Conservation (phyloP, 2,113 vertebrate genomes). For the Acrocephalus arundinaceus region DNA sequence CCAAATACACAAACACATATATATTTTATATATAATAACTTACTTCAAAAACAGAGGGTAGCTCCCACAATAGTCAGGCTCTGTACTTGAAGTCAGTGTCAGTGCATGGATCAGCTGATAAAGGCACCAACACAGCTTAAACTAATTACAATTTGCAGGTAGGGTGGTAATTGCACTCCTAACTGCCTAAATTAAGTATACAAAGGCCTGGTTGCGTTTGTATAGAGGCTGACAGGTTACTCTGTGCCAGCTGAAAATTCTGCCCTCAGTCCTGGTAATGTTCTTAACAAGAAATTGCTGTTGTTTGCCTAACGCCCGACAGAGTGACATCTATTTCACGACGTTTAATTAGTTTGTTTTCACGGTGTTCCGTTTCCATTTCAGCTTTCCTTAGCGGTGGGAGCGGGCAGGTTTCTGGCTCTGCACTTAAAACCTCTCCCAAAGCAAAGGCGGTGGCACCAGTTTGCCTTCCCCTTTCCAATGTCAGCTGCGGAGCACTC, state of each 20-base stretch:
- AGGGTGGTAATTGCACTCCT: neutral
- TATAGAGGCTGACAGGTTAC: neutral
- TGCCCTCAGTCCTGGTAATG: neutral
- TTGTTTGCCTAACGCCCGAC: neutral
- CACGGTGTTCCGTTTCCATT: neutral
- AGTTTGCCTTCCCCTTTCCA: conserved; percentile 2
- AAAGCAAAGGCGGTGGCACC: neutral
- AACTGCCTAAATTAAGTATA: conserved; percentile 23
- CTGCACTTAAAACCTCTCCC: neutral
- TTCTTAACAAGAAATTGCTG: neutral
- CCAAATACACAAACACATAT: neutral
- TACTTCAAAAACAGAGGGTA: neutral
- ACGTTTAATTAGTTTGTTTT: conserved; percentile 59
- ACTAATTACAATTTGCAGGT: conserved; percentile 23
- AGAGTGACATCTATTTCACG: neutral
- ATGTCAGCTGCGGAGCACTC: neutral
- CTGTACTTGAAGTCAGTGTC: neutral
- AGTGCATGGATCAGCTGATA: neutral
- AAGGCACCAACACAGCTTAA: conserved; percentile 1
- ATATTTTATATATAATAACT: neutral
- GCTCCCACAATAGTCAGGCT: neutral
- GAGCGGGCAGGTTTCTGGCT: neutral
- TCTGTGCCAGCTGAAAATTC: conserved; percentile 14
- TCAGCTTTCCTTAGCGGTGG: neutral
- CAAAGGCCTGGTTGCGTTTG: neutral